Conservation (phyloP, 2,888 invertebrate species). For the Hemaris fuciformis region DNA sequence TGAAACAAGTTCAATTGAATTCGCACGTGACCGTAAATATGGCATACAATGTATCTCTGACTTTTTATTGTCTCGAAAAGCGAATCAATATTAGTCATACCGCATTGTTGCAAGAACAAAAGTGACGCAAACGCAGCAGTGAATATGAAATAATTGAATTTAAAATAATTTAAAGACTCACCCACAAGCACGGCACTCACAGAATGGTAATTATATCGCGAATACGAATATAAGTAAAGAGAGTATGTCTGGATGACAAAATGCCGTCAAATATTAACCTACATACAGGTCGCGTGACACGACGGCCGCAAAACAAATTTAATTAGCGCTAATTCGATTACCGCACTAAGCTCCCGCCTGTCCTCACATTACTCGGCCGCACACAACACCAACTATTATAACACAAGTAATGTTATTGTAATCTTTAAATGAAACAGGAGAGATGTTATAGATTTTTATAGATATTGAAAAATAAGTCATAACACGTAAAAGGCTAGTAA, state of each 20-base stretch:
- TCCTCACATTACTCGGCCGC: constrained; percentile 45
- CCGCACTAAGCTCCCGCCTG: constrained; percentile 50
- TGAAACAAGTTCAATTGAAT: no score
- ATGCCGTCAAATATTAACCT: constrained; percentile 28
- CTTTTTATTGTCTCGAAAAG: neutral
- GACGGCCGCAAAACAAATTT: constrained; percentile 59
- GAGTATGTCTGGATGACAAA: neutral
- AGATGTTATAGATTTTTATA: no score
- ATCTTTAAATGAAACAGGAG: neutral
- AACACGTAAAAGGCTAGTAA: no score
- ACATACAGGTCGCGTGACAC: constrained; percentile 46
- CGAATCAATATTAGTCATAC: neutral
- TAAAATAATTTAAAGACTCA: neutral
- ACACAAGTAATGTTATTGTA: neutral
- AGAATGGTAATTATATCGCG: neutral
- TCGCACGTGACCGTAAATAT: neutral
- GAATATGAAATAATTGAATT: neutral
- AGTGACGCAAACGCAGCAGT: neutral
- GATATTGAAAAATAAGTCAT: no score
- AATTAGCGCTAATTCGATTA: constrained; percentile 78
- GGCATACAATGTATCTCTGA: neutral
- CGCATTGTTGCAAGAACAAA: neutral
- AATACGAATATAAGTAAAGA: neutral
- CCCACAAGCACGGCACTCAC: neutral
- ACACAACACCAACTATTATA: constrained; percentile 13